These are phyloP conservation scores for Papilio polyxenes DNA, from an alignment of 1,140 invertebrate species.

Conservation along the genomic window DNA sequence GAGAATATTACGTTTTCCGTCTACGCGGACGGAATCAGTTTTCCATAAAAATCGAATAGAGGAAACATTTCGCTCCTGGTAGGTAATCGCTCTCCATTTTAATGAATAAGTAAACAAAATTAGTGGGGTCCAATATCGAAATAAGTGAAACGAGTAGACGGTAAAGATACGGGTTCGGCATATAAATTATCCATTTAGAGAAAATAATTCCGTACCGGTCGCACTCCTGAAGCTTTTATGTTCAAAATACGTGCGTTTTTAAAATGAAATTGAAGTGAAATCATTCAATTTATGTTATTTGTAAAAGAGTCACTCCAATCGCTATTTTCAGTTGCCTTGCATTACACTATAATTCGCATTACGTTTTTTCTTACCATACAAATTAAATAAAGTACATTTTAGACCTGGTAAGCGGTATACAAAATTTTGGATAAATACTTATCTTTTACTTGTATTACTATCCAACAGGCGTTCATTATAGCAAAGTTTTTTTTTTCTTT, in stretches of 20 bases:
- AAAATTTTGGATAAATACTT: no score
- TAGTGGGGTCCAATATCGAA: constrained; percentile 73
- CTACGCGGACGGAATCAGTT: constrained; percentile 50
- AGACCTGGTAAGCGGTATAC: no score
- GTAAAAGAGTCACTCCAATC: constrained; percentile 23
- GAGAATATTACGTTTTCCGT: constrained; percentile 29
- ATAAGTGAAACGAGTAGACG: constrained; percentile 68
- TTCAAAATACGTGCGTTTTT: constrained; percentile 50
- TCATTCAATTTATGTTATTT: constrained; percentile 26
- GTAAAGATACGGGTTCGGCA: constrained; percentile 63
- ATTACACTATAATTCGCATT: constrained; percentile 7
- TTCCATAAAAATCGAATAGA: constrained; percentile 64
- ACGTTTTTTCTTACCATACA: no score
- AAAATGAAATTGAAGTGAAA: constrained; percentile 43
- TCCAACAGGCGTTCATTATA: background rate
- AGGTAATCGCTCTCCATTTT: constrained; percentile 68
- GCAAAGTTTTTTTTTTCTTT: background rate
- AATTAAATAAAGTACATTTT: no score
- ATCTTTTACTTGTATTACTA: no score
- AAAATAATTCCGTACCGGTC: constrained; percentile 61
- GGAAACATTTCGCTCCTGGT: constrained; percentile 54
- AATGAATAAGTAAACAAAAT: constrained; percentile 79
- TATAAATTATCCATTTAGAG: constrained; percentile 73
- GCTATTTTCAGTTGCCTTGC: background rate
- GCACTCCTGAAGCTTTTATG: constrained; percentile 53